Evolutionary conservation across 2,113 vertebrate species (phyloP).

Genomic region (Cervus canadensis): DNA sequence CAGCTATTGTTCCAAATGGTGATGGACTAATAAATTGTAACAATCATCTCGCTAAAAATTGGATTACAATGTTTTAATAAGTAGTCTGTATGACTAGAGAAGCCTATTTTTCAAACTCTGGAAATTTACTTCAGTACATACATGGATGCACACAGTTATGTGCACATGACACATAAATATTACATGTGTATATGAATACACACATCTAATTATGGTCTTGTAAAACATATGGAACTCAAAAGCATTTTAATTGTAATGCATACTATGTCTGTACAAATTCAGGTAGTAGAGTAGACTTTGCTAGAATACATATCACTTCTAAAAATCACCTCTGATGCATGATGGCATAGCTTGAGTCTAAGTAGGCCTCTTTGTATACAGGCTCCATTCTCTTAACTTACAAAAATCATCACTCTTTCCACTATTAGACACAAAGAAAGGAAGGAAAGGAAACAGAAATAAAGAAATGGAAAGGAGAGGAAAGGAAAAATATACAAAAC

Average conservation of each 20-base stretch:
- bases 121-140: conserved; percentile 12
- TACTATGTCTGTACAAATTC: background rate
- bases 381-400: background rate
- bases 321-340: background rate
- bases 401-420: background rate
- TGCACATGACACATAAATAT: background rate
- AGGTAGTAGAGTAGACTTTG: background rate
- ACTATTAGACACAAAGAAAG: background rate
- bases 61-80: conserved; percentile 61
- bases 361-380: background rate
- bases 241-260: background rate
- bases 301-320: background rate
- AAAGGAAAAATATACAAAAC: background rate
- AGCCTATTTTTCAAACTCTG: background rate
- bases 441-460: background rate
- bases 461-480: background rate
- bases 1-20: conserved; percentile 64
- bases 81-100: conserved; percentile 11
- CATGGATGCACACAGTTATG: background rate
- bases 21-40: conserved; percentile 74
- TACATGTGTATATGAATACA: background rate
- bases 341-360: background rate
- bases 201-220: background rate
- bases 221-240: background rate
- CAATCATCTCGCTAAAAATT: conserved; percentile 67